A percentile compares a stretch with the other conserved stretches of the same genome.
These are phyloP conservation scores for Sciurus vulgaris DNA, from an alignment of 2,797 vertebrate genomes.

Conservation along the genomic window DNA sequence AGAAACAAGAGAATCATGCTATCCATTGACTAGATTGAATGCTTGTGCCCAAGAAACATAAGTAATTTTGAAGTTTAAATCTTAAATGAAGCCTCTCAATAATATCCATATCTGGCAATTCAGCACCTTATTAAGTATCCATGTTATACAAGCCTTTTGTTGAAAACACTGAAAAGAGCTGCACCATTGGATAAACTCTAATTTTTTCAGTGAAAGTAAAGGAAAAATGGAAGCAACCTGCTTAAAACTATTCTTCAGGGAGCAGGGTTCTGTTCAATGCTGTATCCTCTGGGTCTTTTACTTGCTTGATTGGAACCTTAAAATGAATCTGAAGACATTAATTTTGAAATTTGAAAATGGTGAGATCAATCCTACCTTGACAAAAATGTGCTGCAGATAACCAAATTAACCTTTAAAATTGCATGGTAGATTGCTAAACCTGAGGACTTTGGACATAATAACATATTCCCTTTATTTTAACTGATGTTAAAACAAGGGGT, in stretches of 20 bases:
- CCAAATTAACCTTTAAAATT: neutral
- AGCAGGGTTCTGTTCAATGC: neutral
- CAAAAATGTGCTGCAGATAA: neutral
- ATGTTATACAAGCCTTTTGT: neutral
- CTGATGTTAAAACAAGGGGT: neutral
- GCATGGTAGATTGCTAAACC: neutral
- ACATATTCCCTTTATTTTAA: neutral
- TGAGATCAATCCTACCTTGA: neutral
- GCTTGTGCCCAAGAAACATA: neutral
- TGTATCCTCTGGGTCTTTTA: neutral
- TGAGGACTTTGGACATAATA: neutral
- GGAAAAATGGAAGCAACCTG: neutral
- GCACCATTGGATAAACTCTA: neutral
- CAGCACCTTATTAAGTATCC: neutral
- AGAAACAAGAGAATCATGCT: neutral
- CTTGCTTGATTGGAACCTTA: neutral
- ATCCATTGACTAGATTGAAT: neutral
- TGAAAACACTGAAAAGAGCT: neutral
- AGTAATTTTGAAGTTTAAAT: conserved; percentile 62
- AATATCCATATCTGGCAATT: neutral
- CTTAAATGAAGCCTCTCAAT: conserved; percentile 17
- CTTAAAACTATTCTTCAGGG: neutral
- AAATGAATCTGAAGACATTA: neutral
- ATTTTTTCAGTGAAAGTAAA: neutral
- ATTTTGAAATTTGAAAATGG: conserved; percentile 11